Conservation (phyloP, 1,140 invertebrate species). For the Heliconius nattereri region DNA sequence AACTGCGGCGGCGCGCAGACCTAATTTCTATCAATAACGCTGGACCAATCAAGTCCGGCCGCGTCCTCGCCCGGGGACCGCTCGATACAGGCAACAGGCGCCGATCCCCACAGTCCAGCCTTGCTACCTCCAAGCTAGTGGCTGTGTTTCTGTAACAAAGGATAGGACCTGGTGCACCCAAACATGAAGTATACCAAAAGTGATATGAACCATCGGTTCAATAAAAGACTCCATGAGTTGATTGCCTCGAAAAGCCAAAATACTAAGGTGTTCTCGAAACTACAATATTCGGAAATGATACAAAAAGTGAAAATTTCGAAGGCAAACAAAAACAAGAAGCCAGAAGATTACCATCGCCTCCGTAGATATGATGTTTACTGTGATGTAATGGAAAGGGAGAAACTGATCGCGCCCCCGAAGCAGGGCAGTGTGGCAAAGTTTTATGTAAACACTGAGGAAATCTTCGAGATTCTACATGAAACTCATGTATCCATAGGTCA, state of each 20-base stretch:
- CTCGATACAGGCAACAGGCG: not conserved
- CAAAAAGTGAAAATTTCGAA: constrained; percentile 18
- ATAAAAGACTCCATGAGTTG: not conserved
- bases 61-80: constrained; percentile 1
- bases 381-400: constrained; percentile 13
- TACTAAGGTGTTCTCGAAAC: constrained; percentile 13
- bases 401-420: not conserved
- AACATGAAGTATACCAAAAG: constrained; percentile 17
- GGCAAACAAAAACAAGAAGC: constrained; percentile 18
- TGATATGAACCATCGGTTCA: constrained; percentile 19
- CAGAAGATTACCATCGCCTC: constrained; percentile 14
- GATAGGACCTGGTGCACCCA: not conserved
- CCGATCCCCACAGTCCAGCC: not conserved
- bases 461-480: constrained; percentile 4
- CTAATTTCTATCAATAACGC: not conserved
- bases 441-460: constrained; percentile 4
- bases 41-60: not conserved
- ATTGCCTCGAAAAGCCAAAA: not conserved
- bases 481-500: constrained; percentile 4
- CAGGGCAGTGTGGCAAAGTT: constrained; percentile 19
- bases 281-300: constrained; percentile 12
- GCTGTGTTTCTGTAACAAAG: constrained; percentile 2
- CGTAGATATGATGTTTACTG: constrained; percentile 4
- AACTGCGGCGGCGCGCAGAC: not conserved
- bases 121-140: not conserved